Conservation (phyloP, 1,140 invertebrate species). For the Bicyclus anynana region DNA sequence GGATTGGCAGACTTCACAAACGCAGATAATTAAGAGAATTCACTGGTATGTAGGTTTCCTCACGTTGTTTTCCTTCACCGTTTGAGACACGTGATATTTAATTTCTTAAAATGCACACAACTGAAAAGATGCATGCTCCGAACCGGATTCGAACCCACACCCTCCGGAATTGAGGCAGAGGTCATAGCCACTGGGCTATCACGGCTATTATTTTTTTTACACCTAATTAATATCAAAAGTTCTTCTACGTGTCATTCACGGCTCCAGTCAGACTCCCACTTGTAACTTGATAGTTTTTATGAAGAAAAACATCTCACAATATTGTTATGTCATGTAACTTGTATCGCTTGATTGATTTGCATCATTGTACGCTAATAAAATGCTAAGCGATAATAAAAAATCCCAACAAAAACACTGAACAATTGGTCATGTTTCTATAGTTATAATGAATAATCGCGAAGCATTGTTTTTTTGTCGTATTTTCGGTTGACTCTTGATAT, state of each 20-base stretch:
- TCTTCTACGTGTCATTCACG: not conserved
- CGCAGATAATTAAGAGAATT: too few relatives aligned
- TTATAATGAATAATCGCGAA: conserved; percentile 12
- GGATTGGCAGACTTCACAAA: too few relatives aligned
- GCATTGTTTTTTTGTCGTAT: conserved; percentile 7
- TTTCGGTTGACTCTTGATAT: conserved; percentile 2
- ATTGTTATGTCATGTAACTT: conserved; percentile 56
- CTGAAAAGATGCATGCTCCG: too few relatives aligned
- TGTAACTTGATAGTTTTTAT: conserved; percentile 38
- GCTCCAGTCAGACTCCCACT: not conserved
- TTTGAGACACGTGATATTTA: too few relatives aligned
- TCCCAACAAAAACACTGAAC: conserved; percentile 1
- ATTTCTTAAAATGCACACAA: too few relatives aligned
- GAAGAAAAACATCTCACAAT: conserved; percentile 50
- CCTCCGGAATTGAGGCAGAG: too few relatives aligned
- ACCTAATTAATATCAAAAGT: not conserved
- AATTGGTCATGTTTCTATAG: conserved; percentile 9
- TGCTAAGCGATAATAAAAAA: not conserved
- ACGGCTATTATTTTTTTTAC: not conserved
- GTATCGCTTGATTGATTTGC: conserved; percentile 52
- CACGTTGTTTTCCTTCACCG: too few relatives aligned
- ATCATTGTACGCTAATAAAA: conserved; percentile 25
- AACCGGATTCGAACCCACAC: too few relatives aligned
- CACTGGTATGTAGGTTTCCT: too few relatives aligned
- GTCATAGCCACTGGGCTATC: too few relatives aligned